These are phyloP conservation scores for Nyctalus aviator DNA, from an alignment of 2,797 vertebrate genomes.

Conservation along the genomic window DNA sequence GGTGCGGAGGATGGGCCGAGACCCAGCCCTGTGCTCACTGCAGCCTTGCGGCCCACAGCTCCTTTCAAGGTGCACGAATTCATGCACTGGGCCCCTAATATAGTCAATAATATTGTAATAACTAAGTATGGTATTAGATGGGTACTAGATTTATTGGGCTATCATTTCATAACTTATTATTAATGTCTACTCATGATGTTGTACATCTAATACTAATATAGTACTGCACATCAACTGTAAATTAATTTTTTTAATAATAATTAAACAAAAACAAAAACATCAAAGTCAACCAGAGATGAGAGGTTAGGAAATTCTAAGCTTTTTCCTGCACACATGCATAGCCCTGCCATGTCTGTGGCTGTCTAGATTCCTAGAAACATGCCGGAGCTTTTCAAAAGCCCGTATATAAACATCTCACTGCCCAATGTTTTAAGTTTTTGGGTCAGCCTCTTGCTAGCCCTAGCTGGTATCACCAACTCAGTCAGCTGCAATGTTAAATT, in stretches of 20 bases:
- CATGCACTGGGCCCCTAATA: neutral
- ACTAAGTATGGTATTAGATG: neutral
- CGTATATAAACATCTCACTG: neutral
- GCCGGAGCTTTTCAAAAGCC: neutral
- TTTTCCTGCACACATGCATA: neutral
- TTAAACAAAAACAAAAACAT: neutral
- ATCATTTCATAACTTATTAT: neutral
- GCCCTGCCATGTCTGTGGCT: neutral
- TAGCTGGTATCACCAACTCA: neutral
- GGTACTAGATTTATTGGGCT: neutral
- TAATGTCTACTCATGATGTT: neutral
- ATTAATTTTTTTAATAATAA: neutral
- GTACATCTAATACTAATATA: neutral
- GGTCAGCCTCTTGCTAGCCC: neutral
- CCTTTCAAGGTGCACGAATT: too few relatives aligned
- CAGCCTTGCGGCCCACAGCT: too few relatives aligned
- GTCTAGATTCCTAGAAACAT: neutral
- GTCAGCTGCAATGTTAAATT: neutral
- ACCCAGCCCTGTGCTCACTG: too few relatives aligned
- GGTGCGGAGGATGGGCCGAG: too few relatives aligned
- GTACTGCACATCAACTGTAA: neutral
- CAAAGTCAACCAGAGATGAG: neutral
- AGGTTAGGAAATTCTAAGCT: neutral
- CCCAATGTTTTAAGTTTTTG: neutral
- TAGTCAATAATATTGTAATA: neutral